Evolutionary conservation across 1,140 invertebrate species (phyloP).

Genomic region (Coelopa frigida): DNA sequence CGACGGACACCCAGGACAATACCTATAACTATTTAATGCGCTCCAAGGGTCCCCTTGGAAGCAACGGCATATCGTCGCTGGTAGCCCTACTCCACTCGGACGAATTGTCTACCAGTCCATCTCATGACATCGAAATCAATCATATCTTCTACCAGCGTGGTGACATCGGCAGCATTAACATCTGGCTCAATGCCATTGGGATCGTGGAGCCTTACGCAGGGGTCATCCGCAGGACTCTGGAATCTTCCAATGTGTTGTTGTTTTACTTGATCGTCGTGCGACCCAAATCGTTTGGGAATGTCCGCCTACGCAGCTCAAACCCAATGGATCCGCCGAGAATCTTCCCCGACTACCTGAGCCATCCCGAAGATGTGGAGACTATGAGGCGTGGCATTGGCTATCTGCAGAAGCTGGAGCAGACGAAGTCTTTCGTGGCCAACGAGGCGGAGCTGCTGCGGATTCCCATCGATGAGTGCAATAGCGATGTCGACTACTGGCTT

Average conservation of each 20-base stretch:
- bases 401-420: constrained; percentile 51
- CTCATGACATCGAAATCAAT: constrained; percentile 39
- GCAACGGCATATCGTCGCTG: constrained; percentile 41
- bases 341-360: constrained; percentile 62
- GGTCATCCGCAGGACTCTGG: constrained; percentile 9
- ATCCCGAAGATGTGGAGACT: constrained; percentile 56
- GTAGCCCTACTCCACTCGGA: constrained; percentile 26
- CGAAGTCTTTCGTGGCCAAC: constrained; percentile 52
- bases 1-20: constrained; percentile 15
- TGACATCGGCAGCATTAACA: constrained; percentile 11
- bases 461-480: constrained; percentile 54
- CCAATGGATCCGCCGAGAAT: constrained; percentile 63
- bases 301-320: constrained; percentile 59
- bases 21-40: constrained; percentile 26
- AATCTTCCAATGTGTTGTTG: constrained; percentile 19
- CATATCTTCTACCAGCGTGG: constrained; percentile 24
- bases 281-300: constrained; percentile 62
- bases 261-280: constrained; percentile 62
- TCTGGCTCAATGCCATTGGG: constrained; percentile 17
- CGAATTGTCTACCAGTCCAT: constrained; percentile 16
- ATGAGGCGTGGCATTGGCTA: constrained; percentile 59
- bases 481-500: constrained; percentile 57
- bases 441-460: constrained; percentile 50
- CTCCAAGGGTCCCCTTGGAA: constrained; percentile 47
- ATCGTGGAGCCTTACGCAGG: constrained; percentile 20